Percentiles rank a stretch among this genome's conserved stretches.
Evolutionary conservation across 2,113 vertebrate genomes (phyloP).

Genomic region (Cinclus cinclus): DNA sequence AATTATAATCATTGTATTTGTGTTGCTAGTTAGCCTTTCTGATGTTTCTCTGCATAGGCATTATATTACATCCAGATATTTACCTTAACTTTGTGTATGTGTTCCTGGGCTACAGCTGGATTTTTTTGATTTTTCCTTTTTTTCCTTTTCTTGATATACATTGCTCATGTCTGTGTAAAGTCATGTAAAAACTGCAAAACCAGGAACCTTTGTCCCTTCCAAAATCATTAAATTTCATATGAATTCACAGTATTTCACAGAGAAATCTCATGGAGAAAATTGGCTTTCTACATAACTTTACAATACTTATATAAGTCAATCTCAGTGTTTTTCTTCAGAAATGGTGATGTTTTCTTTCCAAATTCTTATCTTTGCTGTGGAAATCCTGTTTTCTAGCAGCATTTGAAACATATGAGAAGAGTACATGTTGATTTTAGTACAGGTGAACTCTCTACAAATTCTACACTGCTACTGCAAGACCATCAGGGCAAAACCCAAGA

Average conservation of each 20-base stretch:
- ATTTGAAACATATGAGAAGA: neutral
- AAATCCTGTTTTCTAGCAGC: neutral
- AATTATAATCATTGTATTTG: neutral
- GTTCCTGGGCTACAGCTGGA: neutral
- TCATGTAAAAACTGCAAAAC: neutral
- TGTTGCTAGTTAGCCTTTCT: neutral
- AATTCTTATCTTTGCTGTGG: slow-evolving; percentile 17
- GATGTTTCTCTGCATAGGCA: neutral
- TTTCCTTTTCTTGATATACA: neutral
- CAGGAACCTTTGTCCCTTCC: neutral
- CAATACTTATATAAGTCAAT: neutral
- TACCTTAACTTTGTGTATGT: neutral
- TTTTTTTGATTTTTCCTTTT: neutral
- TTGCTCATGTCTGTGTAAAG: neutral
- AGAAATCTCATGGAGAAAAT: neutral
- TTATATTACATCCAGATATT: neutral
- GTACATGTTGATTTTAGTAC: neutral
- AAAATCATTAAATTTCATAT: neutral
- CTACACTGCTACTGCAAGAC: neutral
- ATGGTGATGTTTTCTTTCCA: neutral
- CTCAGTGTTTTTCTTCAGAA: neutral
- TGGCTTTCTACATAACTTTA: neutral
- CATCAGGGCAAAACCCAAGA: neutral
- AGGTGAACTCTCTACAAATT: neutral
- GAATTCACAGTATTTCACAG: neutral